Evolutionary conservation across 1,140 invertebrate genomes (phyloP), one percentile per base, ranked within the genome.

Genomic region (Camponotus pennsylvanicus): DNA sequence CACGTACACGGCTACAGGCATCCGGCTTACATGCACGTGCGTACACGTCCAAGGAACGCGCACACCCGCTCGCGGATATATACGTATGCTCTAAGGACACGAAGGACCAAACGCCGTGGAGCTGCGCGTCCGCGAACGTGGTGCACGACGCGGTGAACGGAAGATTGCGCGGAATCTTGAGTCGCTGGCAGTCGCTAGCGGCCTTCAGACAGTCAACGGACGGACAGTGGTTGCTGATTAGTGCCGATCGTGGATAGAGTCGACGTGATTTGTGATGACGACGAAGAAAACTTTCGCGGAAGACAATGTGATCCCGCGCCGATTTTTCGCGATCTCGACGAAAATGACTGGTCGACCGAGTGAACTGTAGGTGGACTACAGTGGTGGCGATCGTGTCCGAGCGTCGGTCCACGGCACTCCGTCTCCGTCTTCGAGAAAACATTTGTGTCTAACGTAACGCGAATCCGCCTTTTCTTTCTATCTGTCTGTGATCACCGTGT

Each of bases 281-380:
- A 85, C 79, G 85, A 84, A 37, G 73, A 52, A 57, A 61, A 90
- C 86, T 80, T 34, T 84, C 88, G 78, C 88, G 89, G 88, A 90
- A 84, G 49, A 83, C 79, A 40, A 87, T 86, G 59, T 82, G 61
- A 85, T 64, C 59, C 76, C 86, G 70, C 83, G 42, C 40, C 13
- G 8, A 45, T 42, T 63, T 32, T 64, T 86, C 75, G 75, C 64
- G 34, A 49, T 70, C 37, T 69, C 77, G 52, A 13, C 52, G 40
- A 73, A 42, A 15, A 82, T 63, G 83, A 89, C 70, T 61, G 63
- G 13, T 40, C 70, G 82, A 18, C 13, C 71, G 67, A 27, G 27
- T 83, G 15, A 34, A 67, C 64, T 66, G 34, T 85, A 85, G 61
- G 59, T 52, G 45, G 45, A 42, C 37, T 78, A 61, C 61, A 66